Evolutionary conservation across 2,113 vertebrate species (phyloP), one percentile per base, ranked within the genome.

Genomic region (Cottus gobio): DNA sequence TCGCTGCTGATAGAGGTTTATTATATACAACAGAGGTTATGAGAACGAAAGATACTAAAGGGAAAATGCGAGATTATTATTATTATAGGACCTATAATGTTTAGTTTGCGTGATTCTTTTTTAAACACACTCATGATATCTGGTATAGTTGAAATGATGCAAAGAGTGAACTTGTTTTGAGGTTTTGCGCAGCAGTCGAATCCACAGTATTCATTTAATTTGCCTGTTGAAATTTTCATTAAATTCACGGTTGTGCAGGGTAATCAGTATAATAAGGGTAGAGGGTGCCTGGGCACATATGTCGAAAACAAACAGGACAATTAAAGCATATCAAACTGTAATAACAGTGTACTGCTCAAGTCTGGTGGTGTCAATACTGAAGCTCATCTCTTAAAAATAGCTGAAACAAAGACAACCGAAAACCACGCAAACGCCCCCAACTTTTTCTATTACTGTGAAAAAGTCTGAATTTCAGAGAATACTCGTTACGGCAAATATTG

Each of bases 11-110:
- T 74, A 2, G 62, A 83, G 5, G 22, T 65, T 62, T 63, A 60
- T 67, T 73, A 44, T 24, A 52, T 13, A 60, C 26, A 54, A 26
- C n/a, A 75, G 77, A 67, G n/a, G 57, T 57, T 34, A 42, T 31
- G 52, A 79, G 31, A 60, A 12, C 26, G 46, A 62, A 46, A 68
- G 24, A 16, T 60, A 28, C 7, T 0, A 4, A 20, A 67, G 9
- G 12, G 18, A 31, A 63, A 48, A 66, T 48, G 10, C 9, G 37
- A 37, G 13, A 71, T 64, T 69, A 30, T 70, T 77, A 18, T 48
- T 46, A 18, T 13, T 18, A n/a, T n/a, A 73, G 30, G 7, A 2
- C 1, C 26, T 8, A 18, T 9, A 30, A n/a, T 30, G 8, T 60
- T 8, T 12, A 18, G 39, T 57, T 58, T 80, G 36, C n/a, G 4